Evolutionary conservation across 2,797 vertebrate species (phyloP).

Genomic region (Sitta carolinensis): DNA sequence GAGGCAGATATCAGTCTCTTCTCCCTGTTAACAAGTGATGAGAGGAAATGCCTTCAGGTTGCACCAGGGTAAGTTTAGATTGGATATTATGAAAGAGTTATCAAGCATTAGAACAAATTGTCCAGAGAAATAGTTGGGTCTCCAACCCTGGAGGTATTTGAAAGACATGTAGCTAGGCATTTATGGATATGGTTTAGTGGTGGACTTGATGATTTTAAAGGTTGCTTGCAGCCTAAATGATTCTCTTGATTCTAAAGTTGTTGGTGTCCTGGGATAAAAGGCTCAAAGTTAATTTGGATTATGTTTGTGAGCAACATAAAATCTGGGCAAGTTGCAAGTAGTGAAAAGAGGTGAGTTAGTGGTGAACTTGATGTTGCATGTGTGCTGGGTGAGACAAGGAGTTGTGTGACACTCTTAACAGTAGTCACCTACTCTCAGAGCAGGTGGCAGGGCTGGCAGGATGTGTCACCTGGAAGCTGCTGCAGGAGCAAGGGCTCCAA

Average conservation of each 20-base stretch:
- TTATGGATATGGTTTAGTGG: not conserved
- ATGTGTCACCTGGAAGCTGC: not conserved
- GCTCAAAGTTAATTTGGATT: not conserved
- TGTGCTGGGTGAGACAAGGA: not conserved
- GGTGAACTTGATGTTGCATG: accelerated
- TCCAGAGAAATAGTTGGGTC: not conserved
- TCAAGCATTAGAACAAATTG: not conserved
- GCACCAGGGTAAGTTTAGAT: not conserved
- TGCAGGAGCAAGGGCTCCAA: not conserved
- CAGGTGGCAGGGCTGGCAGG: not conserved
- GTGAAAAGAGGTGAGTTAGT: not conserved
- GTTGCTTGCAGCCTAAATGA: not conserved
- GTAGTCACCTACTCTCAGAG: not conserved
- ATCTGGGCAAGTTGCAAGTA: not conserved
- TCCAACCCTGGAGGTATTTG: not conserved
- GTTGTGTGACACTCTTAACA: not conserved
- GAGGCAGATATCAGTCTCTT: not conserved
- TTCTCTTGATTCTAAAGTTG: not conserved
- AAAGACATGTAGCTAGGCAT: not conserved
- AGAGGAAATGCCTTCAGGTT: not conserved
- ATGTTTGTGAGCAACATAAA: not conserved
- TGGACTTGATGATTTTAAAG: not conserved
- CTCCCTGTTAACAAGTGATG: not conserved
- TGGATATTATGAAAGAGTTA: not conserved
- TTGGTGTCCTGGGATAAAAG: not conserved